These are phyloP conservation scores for Noturus placidus DNA, from an alignment of 2,113 vertebrate genomes.

Conservation along the genomic window DNA sequence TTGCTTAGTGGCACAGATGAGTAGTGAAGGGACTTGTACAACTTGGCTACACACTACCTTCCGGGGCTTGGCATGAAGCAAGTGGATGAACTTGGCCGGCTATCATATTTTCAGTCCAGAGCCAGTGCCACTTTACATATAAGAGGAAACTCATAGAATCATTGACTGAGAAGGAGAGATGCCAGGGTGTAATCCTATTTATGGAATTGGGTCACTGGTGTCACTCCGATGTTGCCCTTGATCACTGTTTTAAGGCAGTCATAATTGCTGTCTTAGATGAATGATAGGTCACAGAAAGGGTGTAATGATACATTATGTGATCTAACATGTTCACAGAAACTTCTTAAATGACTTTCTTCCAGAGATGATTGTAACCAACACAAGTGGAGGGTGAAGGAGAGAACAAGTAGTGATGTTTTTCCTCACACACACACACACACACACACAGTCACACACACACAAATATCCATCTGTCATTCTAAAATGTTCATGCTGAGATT, in stretches of 20 bases:
- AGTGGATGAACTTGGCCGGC: conserved; percentile 14
- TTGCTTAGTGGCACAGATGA: background rate
- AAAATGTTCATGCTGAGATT: conserved; percentile 37
- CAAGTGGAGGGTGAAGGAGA: conserved; percentile 45
- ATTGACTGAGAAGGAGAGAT: conserved; percentile 14
- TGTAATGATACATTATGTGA: background rate
- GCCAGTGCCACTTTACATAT: conserved; percentile 12
- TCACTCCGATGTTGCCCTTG: background rate
- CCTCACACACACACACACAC: conserved; percentile 23
- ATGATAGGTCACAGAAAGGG: background rate
- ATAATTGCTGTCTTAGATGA: background rate
- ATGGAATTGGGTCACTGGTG: conserved; percentile 12
- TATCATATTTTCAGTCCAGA: conserved; percentile 12
- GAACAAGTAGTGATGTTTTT: conserved; percentile 4
- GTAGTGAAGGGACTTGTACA: conserved; percentile 4
- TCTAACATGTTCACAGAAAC: background rate
- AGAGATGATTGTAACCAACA: background rate
- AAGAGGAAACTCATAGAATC: conserved; percentile 23
- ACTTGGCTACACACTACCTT: conserved; percentile 9
- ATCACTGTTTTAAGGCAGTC: background rate
- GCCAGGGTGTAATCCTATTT: conserved; percentile 9
- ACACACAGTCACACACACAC: conserved; percentile 42
- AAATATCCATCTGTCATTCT: conserved; percentile 30
- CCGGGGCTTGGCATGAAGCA: background rate
- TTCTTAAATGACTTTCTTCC: background rate